Percentiles rank a stretch among this genome's conserved stretches.
Conservation (phyloP, 2,888 invertebrate genomes). For the Sacculina carcini region DNA sequence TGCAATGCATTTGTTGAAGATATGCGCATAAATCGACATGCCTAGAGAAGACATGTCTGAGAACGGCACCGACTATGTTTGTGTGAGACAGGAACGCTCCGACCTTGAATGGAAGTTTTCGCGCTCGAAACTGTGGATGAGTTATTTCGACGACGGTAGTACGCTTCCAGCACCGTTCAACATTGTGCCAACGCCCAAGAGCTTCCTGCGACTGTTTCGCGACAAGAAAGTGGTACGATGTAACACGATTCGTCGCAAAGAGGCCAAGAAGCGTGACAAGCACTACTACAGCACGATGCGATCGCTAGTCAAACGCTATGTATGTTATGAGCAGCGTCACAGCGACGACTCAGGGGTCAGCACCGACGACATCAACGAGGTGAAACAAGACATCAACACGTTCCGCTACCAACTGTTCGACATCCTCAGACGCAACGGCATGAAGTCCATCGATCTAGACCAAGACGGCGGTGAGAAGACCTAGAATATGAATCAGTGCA, state of each 20-base stretch:
- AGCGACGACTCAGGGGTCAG: conserved; percentile 74
- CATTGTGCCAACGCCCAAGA: conserved; percentile 63
- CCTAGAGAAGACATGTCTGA: too few species aligned
- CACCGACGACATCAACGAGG: conserved; percentile 94
- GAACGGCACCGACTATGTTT: too few species aligned
- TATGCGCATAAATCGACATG: too few species aligned
- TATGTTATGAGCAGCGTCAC: conserved; percentile 62
- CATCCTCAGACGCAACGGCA: conserved; percentile 64
- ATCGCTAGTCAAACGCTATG: conserved; percentile 62
- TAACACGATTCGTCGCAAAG: conserved; percentile 9
- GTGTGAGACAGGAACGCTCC: conserved; percentile 44
- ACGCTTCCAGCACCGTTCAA: conserved; percentile 85
- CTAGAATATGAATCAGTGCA: neutral
- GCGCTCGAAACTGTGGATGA: conserved; percentile 76
- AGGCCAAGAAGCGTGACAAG: conserved; percentile 9
- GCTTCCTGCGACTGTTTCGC: conserved; percentile 17
- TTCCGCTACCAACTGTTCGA: conserved; percentile 75
- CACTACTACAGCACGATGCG: conserved; percentile 44
- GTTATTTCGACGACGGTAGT: conserved; percentile 72
- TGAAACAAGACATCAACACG: conserved; percentile 86
- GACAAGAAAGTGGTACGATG: neutral
- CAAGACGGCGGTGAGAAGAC: conserved; percentile 8
- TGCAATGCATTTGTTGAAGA: too few species aligned
- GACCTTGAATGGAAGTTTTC: conserved; percentile 95
- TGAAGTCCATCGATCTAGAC: conserved; percentile 30